Evolutionary conservation across 2,113 vertebrate species (phyloP), one percentile per base, ranked within the genome.

Genomic region (Marmota monax): DNA sequence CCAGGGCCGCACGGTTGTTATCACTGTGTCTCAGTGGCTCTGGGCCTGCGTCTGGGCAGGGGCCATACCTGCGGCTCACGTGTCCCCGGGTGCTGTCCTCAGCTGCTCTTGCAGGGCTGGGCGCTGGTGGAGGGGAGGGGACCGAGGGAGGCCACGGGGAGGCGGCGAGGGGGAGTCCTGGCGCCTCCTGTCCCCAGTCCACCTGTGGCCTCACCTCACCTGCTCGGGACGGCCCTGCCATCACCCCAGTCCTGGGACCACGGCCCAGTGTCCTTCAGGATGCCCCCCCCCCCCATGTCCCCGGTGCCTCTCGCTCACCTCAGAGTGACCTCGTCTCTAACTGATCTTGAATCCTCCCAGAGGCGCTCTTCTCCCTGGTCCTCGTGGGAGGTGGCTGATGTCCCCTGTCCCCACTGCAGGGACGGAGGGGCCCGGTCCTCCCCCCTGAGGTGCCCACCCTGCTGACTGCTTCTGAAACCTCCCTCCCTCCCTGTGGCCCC

Each of bases 161-260:
- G 37, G 16, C 39, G 25, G 65, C 3, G 82, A 56, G 83, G 39
- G 37, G 84, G 39, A 34, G 92, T 56, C 25, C 84, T 78, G 93
- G 85, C 6, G 1, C 25, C 70, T 27, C 7, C 20, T 0, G 27
- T 27, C 42, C 84, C 16, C 22, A 8, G 25, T 51, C 37, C 4
- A 0, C 42, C 67, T 22, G 74, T 11, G 45, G n/a, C 96, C 96
- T 96, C 72, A 79, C 14, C 65, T 96, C 70, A 92, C 96, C 70
- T 45, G 23, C 51, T 48, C n/a, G 67, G 48, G 63, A 94, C n/a
- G 53, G 73, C 90, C n/a, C 51, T 20, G 70, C n/a, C 70, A 37
- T 48, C 14, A 6, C 74, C 88, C 80, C 39, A 56, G 90, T 23
- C 80, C 90, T 2, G n/a, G 90, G 83, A 53, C 42, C 9, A 5